Evolutionary conservation across 2,888 invertebrate species (phyloP).

Genomic region (Lithophane semibrunnea): DNA sequence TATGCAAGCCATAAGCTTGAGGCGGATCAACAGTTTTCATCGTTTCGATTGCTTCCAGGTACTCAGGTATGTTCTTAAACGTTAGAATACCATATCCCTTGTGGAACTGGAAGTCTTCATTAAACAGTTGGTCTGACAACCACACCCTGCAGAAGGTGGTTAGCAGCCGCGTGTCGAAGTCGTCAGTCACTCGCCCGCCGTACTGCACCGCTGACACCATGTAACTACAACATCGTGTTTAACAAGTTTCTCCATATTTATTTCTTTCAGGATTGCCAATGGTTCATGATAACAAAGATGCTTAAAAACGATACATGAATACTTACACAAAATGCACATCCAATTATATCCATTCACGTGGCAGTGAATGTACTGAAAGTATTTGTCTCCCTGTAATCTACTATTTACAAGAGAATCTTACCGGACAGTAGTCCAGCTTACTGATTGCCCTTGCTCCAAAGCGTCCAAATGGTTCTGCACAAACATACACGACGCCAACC

Average conservation of each 20-base stretch:
- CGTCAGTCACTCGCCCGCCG: conserved; percentile 97
- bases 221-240: conserved; percentile 89
- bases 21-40: conserved; percentile 95
- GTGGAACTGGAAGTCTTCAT: conserved; percentile 94
- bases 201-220: conserved; percentile 98
- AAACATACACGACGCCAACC: conserved; percentile 96
- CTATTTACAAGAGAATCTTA: conserved; percentile 65
- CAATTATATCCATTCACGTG: neutral
- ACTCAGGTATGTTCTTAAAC: conserved; percentile 93
- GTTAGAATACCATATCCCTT: conserved; percentile 93
- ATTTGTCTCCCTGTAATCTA: neutral
- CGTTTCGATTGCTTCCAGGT: conserved; percentile 93
- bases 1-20: conserved; percentile 96
- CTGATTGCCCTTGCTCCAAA: conserved; percentile 93
- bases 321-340: neutral
- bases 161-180: conserved; percentile 95
- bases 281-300: neutral
- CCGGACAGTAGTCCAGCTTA: conserved; percentile 95
- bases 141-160: conserved; percentile 94
- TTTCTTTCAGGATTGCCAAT: neutral
- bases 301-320: neutral
- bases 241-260: neutral
- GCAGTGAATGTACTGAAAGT: neutral
- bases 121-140: conserved; percentile 94
- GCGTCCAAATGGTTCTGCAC: conserved; percentile 96